phyloP scores from a whole-genome alignment of 2,113 vertebrate species.

The Labrus mixtus region DNA sequence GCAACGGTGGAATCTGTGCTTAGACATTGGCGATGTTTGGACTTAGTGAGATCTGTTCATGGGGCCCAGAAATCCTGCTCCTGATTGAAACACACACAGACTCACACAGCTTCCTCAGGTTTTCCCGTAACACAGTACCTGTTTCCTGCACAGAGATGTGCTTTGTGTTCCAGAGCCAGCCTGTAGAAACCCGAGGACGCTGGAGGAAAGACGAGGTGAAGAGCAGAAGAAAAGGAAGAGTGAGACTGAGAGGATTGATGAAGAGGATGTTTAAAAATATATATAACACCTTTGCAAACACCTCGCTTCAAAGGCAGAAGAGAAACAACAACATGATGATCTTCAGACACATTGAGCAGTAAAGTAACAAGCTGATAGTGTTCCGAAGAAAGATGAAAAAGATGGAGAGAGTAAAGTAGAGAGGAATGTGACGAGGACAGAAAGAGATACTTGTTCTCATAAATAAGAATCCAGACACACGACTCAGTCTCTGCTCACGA shows the following conservation, averaged over 20 bases:
- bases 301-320: neutral
- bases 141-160: conserved; percentile 86
- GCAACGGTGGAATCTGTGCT: no score
- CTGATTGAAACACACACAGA: neutral
- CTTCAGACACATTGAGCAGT: no score
- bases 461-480: neutral
- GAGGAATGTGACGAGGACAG: neutral
- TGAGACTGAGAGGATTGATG: conserved; percentile 73
- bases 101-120: conserved; percentile 29
- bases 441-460: neutral
- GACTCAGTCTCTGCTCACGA: neutral
- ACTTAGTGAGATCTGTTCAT: no score
- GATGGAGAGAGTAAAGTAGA: neutral
- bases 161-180: conserved; percentile 90
- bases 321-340: neutral
- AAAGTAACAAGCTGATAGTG: neutral
- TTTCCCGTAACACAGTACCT: conserved; percentile 83
- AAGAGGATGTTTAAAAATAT: conserved; percentile 51
- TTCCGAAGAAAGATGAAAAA: neutral
- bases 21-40: no score
- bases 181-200: conserved; percentile 92
- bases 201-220: conserved; percentile 62
- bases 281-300: neutral
- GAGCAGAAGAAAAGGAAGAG: conserved; percentile 16
- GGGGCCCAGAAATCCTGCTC: no score